Percentiles rank a stretch among this genome's conserved stretches.
phyloP scores from a whole-genome alignment of 2,888 invertebrate species.

The Dryadula phaetusa region DNA sequence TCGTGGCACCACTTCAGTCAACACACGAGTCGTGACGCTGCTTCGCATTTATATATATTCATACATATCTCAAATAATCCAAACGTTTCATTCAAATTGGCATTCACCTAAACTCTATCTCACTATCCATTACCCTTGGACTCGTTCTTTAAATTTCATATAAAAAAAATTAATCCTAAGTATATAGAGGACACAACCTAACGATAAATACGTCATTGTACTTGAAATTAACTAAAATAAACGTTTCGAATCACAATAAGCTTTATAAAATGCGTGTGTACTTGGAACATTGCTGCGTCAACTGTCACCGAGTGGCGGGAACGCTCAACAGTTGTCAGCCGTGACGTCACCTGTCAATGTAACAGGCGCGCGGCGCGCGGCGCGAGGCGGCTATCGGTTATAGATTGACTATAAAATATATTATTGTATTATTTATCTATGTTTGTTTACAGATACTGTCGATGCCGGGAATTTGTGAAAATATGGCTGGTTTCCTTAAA shows the following conservation, averaged over 20 bases:
- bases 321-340: neutral
- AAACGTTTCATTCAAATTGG: slow-evolving; percentile 21
- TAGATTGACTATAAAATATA: slow-evolving; percentile 4
- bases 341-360: slow-evolving; percentile 4
- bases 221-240: slow-evolving; percentile 17
- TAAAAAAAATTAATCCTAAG: slow-evolving; percentile 45
- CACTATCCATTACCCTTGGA: slow-evolving; percentile 22
- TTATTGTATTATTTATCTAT: neutral
- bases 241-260: slow-evolving; percentile 11
- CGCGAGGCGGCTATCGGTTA: neutral
- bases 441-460: neutral
- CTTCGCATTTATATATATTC: neutral
- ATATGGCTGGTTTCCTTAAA: neutral
- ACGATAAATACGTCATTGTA: slow-evolving; percentile 22
- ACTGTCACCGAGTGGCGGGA: slow-evolving; percentile 10
- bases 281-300: neutral
- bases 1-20: neutral
- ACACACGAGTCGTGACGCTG: slow-evolving; percentile 9
- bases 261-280: slow-evolving; percentile 4
- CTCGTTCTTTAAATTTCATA: slow-evolving; percentile 30
- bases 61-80: slow-evolving; percentile 5
- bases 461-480: neutral
- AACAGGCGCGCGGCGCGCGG: neutral
- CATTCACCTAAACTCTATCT: slow-evolving; percentile 26
- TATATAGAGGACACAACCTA: slow-evolving; percentile 37